Evolutionary conservation across 23 tunicate genomes (phyloP).

Genomic region (Phallusia fumigata): DNA sequence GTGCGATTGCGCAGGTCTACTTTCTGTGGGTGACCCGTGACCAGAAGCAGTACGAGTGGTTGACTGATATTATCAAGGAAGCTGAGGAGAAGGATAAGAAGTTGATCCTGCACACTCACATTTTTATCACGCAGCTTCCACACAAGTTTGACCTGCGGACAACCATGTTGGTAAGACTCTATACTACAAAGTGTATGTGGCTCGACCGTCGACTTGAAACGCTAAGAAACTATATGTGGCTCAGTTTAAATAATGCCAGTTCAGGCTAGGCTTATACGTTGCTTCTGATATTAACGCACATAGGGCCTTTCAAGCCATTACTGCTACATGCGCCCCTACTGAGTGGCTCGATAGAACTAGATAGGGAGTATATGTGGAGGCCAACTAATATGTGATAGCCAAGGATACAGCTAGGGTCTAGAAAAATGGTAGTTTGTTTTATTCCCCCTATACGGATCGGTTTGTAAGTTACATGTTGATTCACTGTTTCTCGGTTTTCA

Average conservation of each 20-base stretch:
- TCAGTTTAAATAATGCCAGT: neutral
- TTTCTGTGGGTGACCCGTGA: slow-evolving; percentile 91
- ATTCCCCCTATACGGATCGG: too few relatives aligned
- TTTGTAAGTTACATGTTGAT: too few relatives aligned
- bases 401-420: too few relatives aligned
- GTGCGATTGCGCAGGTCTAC: slow-evolving; percentile 46
- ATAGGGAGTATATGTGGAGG: too few relatives aligned
- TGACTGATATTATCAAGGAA: slow-evolving; percentile 82
- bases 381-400: too few relatives aligned
- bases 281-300: too few relatives aligned
- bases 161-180: slow-evolving; percentile 96
- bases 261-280: too few relatives aligned
- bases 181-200: too few relatives aligned
- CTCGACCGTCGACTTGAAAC: neutral
- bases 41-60: slow-evolving; percentile 96
- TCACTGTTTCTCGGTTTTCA: slow-evolving; percentile 4
- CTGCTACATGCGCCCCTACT: too few relatives aligned
- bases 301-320: too few relatives aligned
- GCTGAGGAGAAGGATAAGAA: slow-evolving; percentile 58
- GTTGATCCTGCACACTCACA: slow-evolving; percentile 55
- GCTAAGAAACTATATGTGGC: neutral
- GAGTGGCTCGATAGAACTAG: too few relatives aligned
- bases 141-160: slow-evolving; percentile 91
- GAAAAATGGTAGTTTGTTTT: too few relatives aligned
- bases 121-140: slow-evolving; percentile 87